Evolutionary conservation across 2,797 vertebrate species (phyloP).

Genomic region (Heteromormyrus szaboi): DNA sequence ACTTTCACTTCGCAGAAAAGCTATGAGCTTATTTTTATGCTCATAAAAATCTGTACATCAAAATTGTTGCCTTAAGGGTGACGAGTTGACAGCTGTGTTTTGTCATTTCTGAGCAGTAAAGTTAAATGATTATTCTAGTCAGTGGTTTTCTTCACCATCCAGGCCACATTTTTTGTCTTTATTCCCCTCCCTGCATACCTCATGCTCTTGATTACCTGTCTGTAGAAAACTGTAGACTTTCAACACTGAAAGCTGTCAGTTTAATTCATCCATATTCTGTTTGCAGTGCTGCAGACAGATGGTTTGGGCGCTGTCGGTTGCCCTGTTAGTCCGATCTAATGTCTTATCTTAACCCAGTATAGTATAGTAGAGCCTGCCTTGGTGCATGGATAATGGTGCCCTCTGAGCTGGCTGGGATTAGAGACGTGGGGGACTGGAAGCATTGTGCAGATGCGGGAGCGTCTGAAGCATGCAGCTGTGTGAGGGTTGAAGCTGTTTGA

Average conservation of each 20-base stretch:
- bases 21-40: neutral
- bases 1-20: neutral
- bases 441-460: neutral
- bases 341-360: neutral
- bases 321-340: neutral
- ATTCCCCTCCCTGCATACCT: neutral
- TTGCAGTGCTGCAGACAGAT: neutral
- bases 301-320: neutral
- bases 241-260: neutral
- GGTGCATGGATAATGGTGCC: neutral
- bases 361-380: neutral
- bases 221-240: neutral
- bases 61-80: neutral
- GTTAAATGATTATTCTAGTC: neutral
- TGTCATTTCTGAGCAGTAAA: neutral
- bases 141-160: neutral
- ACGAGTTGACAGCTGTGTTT: neutral
- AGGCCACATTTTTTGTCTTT: neutral
- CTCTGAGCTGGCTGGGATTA: neutral
- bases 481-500: neutral
- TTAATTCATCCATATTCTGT: neutral
- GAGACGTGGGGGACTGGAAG: neutral
- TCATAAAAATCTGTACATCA: neutral
- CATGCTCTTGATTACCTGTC: neutral
- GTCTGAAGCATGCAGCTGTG: neutral